Conservation (phyloP, 2,888 invertebrate genomes). For the Strigamia transsilvanica region DNA sequence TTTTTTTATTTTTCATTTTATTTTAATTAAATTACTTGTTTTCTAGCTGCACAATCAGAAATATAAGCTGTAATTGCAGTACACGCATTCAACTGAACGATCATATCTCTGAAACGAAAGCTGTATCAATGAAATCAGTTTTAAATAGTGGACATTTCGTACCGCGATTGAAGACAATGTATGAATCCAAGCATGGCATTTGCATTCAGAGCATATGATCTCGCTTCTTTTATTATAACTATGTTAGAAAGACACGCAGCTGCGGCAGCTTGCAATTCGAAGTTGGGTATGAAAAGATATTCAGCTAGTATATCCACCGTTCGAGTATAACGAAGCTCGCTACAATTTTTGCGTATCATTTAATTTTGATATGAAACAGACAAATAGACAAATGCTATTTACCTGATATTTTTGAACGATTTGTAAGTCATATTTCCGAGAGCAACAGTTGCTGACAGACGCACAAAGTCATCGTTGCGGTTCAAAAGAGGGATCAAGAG, state of each 20-base stretch:
- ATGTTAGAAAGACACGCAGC: slow-evolving; percentile 29
- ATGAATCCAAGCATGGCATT: slow-evolving; percentile 39
- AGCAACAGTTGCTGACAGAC: not conserved
- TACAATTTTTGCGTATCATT: not conserved
- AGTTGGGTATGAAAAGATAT: not conserved
- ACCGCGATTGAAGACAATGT: slow-evolving; percentile 27
- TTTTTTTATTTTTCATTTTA: not conserved
- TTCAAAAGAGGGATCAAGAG: not conserved
- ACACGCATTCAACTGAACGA: slow-evolving; percentile 50
- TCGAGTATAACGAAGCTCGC: not conserved
- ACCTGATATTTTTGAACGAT: not conserved
- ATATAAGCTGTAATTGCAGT: slow-evolving; percentile 51
- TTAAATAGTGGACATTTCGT: not conserved
- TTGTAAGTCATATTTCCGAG: not conserved
- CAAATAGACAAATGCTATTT: not conserved
- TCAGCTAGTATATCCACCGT: not conserved
- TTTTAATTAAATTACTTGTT: slow-evolving; percentile 28
- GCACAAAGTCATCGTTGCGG: not conserved
- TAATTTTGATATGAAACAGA: not conserved
- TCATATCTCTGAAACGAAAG: slow-evolving; percentile 24
- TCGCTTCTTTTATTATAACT: not conserved
- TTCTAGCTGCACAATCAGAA: slow-evolving; percentile 46
- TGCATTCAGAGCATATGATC: slow-evolving; percentile 3
- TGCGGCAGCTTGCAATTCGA: slow-evolving; percentile 49
- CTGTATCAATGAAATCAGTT: not conserved